Percentiles rank a stretch among this genome's conserved stretches.
These are phyloP conservation scores for Echinarachnius parma DNA, from an alignment of 53 echinoderm and acorn worm species.

Conservation along the genomic window DNA sequence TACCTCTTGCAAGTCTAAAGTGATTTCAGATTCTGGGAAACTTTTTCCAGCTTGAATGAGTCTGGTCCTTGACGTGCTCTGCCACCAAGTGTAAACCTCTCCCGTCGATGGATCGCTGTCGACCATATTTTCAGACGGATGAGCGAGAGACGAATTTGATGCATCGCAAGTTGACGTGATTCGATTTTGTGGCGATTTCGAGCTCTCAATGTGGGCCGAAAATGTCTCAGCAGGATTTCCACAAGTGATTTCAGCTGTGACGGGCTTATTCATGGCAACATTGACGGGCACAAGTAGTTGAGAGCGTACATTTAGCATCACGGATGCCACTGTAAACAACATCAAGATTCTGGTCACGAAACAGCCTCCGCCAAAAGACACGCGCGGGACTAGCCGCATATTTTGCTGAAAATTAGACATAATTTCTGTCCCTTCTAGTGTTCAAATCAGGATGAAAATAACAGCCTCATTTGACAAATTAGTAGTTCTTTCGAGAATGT, in stretches of 20 bases:
- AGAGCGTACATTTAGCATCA: too few species aligned
- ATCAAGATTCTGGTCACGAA: neutral
- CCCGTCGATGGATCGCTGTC: conserved; percentile 60
- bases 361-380: neutral
- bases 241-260: conserved; percentile 73
- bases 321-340: neutral
- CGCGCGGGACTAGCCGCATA: neutral
- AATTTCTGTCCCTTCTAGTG: too few species aligned
- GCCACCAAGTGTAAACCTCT: conserved; percentile 89
- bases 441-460: too few species aligned
- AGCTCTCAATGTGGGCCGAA: conserved; percentile 52
- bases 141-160: conserved; percentile 31
- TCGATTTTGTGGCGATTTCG: conserved; percentile 39
- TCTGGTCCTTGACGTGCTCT: conserved; percentile 76
- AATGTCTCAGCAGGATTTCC: conserved; percentile 63
- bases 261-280: conserved; percentile 88
- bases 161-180: conserved; percentile 49
- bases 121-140: conserved; percentile 73
- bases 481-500: too few species aligned
- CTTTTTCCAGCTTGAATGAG: conserved; percentile 38
- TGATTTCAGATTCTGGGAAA: conserved; percentile 63
- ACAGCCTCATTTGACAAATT: too few species aligned
- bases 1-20: conserved; percentile 83
- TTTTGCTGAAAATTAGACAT: neutral
- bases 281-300: conserved; percentile 55